phyloP scores from a whole-genome alignment of 1,140 invertebrate species.

The Caenorhabditis inopinata region DNA sequence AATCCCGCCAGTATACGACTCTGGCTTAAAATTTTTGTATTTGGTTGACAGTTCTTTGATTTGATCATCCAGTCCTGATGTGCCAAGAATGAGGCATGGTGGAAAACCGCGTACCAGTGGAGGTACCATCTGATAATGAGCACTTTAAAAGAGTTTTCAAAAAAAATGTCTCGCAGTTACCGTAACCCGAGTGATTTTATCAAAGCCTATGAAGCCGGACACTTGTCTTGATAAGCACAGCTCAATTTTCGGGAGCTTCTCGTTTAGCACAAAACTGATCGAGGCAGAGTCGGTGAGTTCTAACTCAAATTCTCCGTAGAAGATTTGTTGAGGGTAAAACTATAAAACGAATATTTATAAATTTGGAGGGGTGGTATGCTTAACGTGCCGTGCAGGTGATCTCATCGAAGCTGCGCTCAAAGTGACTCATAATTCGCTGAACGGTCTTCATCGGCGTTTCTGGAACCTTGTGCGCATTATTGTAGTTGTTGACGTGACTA shows the following conservation, averaged over 20 bases:
- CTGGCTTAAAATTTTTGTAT: not conserved
- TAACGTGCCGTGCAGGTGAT: too few species aligned
- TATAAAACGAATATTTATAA: not conserved
- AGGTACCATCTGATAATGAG: not conserved
- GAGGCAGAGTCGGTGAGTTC: not conserved
- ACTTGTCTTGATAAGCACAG: not conserved
- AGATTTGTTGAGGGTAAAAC: not conserved
- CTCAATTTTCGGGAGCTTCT: not conserved
- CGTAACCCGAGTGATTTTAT: too few species aligned
- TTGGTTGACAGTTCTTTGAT: not conserved
- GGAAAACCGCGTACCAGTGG: not conserved
- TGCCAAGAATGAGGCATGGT: not conserved
- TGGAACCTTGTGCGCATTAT: too few species aligned
- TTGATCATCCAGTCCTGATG: not conserved
- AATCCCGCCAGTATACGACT: not conserved
- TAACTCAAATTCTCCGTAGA: not conserved
- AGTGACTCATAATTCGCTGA: too few species aligned
- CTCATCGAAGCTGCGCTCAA: too few species aligned
- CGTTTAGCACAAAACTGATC: not conserved
- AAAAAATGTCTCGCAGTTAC: too few species aligned
- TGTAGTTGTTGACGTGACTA: too few species aligned
- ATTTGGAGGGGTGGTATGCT: too few species aligned
- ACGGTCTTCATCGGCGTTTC: too few species aligned
- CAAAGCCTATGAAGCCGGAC: not conserved
- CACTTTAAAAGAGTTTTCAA: too few species aligned